These are phyloP conservation scores for Aethina tumida DNA, from an alignment of 1,140 invertebrate species.

Conservation along the genomic window DNA sequence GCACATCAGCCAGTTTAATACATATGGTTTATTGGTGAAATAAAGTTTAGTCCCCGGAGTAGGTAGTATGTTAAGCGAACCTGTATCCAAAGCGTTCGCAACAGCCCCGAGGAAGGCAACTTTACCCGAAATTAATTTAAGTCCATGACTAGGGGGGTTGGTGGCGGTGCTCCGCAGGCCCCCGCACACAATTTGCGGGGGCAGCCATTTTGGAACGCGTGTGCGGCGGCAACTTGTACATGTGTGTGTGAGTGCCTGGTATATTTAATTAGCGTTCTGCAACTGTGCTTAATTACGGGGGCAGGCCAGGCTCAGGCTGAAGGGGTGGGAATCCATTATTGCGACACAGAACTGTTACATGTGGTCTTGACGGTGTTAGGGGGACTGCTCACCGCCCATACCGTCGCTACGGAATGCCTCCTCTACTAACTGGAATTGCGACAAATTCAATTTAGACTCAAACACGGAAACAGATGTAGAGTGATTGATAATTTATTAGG, in stretches of 20 bases:
- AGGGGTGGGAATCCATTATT: conserved; percentile 31
- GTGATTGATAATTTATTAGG: too few species aligned
- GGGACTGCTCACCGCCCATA: conserved; percentile 4
- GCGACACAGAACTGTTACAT: conserved; percentile 29
- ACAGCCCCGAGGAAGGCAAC: conserved; percentile 22
- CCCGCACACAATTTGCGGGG: conserved; percentile 9
- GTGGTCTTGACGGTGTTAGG: conserved; percentile 23
- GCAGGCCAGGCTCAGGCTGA: too few species aligned
- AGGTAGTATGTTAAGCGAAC: too few species aligned
- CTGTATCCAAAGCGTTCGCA: too few species aligned
- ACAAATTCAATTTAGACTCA: too few species aligned
- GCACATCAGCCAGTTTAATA: too few species aligned
- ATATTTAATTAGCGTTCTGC: conserved; percentile 33
- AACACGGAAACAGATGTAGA: too few species aligned
- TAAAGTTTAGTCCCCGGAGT: too few species aligned
- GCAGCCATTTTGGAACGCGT: conserved; percentile 30
- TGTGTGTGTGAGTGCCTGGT: conserved; percentile 30
- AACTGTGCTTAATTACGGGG: conserved; percentile 31
- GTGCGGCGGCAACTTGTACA: conserved; percentile 27
- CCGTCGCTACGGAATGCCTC: background rate
- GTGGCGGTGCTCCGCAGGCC: conserved; percentile 1
- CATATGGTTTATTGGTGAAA: too few species aligned
- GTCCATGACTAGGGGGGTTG: conserved; percentile 18
- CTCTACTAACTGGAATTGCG: too few species aligned
- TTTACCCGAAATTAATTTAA: conserved; percentile 33